These are phyloP conservation scores for Esox niger DNA, from an alignment of 2,113 vertebrate genomes.

Conservation along the genomic window DNA sequence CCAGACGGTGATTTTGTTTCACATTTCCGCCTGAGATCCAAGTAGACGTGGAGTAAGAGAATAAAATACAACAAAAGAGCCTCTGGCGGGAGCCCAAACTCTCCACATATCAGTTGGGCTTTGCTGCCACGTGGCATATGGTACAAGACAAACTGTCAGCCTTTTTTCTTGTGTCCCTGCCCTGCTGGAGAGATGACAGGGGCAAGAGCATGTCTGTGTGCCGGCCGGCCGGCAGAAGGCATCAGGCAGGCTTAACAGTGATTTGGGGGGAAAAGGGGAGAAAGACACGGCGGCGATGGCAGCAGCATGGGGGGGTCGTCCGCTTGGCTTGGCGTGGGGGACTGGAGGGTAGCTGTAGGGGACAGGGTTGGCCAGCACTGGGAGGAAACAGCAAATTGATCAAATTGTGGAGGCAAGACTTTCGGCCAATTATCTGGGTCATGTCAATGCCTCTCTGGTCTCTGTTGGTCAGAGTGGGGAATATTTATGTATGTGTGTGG, in stretches of 20 bases:
- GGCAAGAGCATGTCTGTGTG: conserved; percentile 64
- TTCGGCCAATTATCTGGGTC: conserved; percentile 77
- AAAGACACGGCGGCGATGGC: conserved; percentile 55
- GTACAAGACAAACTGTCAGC: conserved; percentile 79
- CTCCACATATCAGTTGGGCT: conserved; percentile 69
- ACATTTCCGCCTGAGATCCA: conserved; percentile 57
- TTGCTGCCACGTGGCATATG: conserved; percentile 79
- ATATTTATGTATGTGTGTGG: conserved; percentile 20
- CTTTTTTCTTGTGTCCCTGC: conserved; percentile 53
- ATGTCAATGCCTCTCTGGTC: conserved; percentile 74
- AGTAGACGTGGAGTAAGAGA: conserved; percentile 57
- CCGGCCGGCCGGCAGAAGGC: conserved; percentile 56
- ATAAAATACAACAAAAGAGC: conserved; percentile 58
- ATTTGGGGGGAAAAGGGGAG: conserved; percentile 70
- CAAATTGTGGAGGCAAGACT: conserved; percentile 77
- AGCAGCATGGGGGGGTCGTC: conserved; percentile 21
- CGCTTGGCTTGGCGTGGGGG: conserved; percentile 1
- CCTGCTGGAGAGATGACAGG: conserved; percentile 63
- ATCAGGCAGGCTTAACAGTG: conserved; percentile 70
- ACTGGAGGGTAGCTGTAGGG: conserved; percentile 61
- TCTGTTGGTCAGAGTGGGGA: conserved; percentile 61
- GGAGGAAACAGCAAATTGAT: conserved; percentile 75
- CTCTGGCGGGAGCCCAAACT: conserved; percentile 66
- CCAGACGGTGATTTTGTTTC: conserved; percentile 57
- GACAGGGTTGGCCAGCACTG: conserved; percentile 59